These are phyloP conservation scores for Alcis repandata DNA, from an alignment of 2,888 invertebrate genomes.

Conservation along the genomic window DNA sequence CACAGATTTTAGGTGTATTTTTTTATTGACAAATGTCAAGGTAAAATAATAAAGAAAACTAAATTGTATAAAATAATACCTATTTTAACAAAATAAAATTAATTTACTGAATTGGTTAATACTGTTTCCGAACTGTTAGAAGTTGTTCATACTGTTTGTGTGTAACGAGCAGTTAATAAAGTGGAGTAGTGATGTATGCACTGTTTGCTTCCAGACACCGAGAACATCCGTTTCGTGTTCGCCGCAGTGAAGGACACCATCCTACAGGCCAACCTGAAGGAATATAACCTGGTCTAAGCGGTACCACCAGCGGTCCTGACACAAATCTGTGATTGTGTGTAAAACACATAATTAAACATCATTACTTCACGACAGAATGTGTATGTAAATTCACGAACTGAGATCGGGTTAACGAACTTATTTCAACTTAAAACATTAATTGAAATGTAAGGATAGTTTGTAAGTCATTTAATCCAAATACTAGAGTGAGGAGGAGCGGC, in stretches of 20 bases:
- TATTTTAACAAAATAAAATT: not conserved
- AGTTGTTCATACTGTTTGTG: too few species aligned
- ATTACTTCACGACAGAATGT: slow-evolving; percentile 83
- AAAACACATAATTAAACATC: slow-evolving; percentile 81
- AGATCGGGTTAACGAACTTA: slow-evolving; percentile 83
- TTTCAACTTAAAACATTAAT: slow-evolving; percentile 84
- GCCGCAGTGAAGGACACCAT: slow-evolving; percentile 99
- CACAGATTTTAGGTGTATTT: too few species aligned
- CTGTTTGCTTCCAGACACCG: slow-evolving; percentile 93
- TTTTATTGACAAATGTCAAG: too few species aligned
- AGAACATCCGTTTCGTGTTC: slow-evolving; percentile 99
- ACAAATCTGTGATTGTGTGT: slow-evolving; percentile 85
- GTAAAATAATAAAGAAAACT: too few species aligned
- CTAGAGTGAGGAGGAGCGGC: slow-evolving; percentile 65
- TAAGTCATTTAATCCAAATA: slow-evolving; percentile 87
- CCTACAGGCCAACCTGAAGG: slow-evolving; percentile 99
- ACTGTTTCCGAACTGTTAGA: slow-evolving; percentile 10
- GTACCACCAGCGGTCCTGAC: slow-evolving; percentile 67
- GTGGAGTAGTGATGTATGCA: slow-evolving; percentile 5
- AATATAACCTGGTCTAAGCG: slow-evolving; percentile 99
- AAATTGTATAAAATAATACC: too few species aligned
- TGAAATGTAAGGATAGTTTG: slow-evolving; percentile 84
- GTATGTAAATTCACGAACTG: slow-evolving; percentile 85
- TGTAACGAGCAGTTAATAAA: not conserved
- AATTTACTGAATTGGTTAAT: too few species aligned